A percentile compares a stretch with the other conserved stretches of the same genome.
Conservation (phyloP, 2,888 invertebrate species). For the Coleophora deauratella region DNA sequence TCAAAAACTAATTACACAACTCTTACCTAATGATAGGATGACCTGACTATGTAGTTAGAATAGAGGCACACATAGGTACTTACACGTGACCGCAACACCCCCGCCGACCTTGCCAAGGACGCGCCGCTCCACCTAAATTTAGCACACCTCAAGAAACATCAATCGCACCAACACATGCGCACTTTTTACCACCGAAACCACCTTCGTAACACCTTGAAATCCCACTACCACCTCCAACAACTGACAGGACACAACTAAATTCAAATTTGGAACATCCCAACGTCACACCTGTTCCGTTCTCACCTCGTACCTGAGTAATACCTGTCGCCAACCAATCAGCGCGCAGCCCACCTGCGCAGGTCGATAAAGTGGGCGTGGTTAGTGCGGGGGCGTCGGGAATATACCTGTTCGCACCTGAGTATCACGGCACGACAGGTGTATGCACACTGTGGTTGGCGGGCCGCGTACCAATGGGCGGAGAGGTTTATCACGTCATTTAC, state of each 20-base stretch:
- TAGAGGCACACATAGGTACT: too few species aligned
- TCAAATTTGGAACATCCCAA: conserved; percentile 11
- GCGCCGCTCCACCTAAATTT: conserved; percentile 59
- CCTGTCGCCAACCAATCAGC: conserved; percentile 61
- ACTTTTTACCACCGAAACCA: conserved; percentile 33
- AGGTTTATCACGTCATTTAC: conserved; percentile 21
- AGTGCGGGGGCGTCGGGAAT: conserved; percentile 31
- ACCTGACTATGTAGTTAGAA: too few species aligned
- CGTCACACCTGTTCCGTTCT: conserved; percentile 37
- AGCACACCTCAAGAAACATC: conserved; percentile 73
- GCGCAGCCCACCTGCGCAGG: conserved; percentile 70
- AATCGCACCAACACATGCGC: conserved; percentile 70
- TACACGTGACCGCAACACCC: conserved; percentile 1
- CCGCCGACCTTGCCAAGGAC: conserved; percentile 41
- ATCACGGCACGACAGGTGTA: conserved; percentile 32
- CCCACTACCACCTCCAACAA: conserved; percentile 10
- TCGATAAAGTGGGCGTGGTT: conserved; percentile 66
- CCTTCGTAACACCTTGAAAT: conserved; percentile 11
- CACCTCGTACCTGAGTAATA: conserved; percentile 30
- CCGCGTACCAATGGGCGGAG: conserved; percentile 32
- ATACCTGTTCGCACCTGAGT: conserved; percentile 54
- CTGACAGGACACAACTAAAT: conserved; percentile 25
- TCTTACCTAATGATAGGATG: too few species aligned
- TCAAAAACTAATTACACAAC: too few species aligned
- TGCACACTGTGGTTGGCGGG: conserved; percentile 38